These are phyloP conservation scores for Gandaritis pyraliata DNA, from an alignment of 2,888 invertebrate species.

Conservation along the genomic window DNA sequence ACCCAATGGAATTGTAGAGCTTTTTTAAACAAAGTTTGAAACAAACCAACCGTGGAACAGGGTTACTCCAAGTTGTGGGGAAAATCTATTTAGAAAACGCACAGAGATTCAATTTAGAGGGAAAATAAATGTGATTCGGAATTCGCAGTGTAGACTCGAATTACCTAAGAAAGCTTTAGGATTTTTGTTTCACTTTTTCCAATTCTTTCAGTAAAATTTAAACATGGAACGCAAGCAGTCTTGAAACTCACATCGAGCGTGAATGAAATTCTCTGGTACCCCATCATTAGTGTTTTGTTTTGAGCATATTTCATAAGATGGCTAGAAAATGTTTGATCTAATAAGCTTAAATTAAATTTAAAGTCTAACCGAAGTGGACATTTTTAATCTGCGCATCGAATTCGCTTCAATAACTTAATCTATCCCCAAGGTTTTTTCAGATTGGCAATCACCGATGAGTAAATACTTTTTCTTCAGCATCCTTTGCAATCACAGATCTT, in stretches of 20 bases:
- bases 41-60: slow-evolving; percentile 34
- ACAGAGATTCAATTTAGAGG: slow-evolving; percentile 37
- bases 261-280: no score
- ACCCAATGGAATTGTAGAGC: slow-evolving; percentile 22
- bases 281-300: no score
- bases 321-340: neutral
- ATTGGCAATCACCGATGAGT: slow-evolving; percentile 15
- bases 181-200: neutral
- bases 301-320: neutral
- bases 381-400: neutral
- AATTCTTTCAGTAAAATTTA: no score
- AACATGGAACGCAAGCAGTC: no score
- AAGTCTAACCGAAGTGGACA: neutral
- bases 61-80: slow-evolving; percentile 27
- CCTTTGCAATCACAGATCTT: neutral
- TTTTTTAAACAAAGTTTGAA: slow-evolving; percentile 37
- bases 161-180: neutral
- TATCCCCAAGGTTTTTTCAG: slow-evolving; percentile 5
- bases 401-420: slow-evolving; percentile 5
- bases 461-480: slow-evolving; percentile 10
- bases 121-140: slow-evolving; percentile 28
- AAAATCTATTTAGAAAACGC: slow-evolving; percentile 34
- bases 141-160: neutral
- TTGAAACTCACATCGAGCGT: no score
- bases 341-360: no score